These are phyloP conservation scores for Sphenodon punctatus DNA, from an alignment of 2,797 vertebrate species.

Conservation along the genomic window DNA sequence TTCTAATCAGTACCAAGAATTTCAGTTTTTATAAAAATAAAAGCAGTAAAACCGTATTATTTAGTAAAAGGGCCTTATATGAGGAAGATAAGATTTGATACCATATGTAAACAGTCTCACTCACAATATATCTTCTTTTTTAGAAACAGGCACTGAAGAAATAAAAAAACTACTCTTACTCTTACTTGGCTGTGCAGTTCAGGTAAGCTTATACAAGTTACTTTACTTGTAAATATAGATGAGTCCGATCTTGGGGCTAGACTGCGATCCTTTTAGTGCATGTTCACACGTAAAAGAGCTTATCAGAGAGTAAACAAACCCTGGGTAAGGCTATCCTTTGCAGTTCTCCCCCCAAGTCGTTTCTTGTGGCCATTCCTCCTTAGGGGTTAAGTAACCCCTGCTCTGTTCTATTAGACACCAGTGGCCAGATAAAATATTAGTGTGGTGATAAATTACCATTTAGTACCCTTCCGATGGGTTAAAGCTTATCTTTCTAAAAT, in stretches of 20 bases:
- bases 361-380: too few relatives aligned
- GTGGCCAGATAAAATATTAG: too few relatives aligned
- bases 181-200: constrained; percentile 94
- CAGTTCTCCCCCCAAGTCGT: too few relatives aligned
- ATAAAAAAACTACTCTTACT: constrained; percentile 92
- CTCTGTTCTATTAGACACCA: too few relatives aligned
- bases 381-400: too few relatives aligned
- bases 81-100: background rate
- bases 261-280: background rate
- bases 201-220: constrained; percentile 77
- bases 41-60: background rate
- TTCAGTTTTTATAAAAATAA: background rate
- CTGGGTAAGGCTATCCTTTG: too few relatives aligned
- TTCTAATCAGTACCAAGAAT: background rate
- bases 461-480: too few relatives aligned
- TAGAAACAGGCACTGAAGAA: constrained; percentile 92
- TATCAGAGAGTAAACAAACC: too few relatives aligned
- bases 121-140: constrained; percentile 32
- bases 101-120: background rate
- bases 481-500: too few relatives aligned
- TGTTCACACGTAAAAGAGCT: background rate
- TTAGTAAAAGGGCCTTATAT: background rate
- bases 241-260: background rate
- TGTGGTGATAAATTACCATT: too few relatives aligned
- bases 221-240: too few relatives aligned